Base-by-base conservation (phyloP, 2,113 vertebrate genomes). In the Petromus typicus region DNA sequence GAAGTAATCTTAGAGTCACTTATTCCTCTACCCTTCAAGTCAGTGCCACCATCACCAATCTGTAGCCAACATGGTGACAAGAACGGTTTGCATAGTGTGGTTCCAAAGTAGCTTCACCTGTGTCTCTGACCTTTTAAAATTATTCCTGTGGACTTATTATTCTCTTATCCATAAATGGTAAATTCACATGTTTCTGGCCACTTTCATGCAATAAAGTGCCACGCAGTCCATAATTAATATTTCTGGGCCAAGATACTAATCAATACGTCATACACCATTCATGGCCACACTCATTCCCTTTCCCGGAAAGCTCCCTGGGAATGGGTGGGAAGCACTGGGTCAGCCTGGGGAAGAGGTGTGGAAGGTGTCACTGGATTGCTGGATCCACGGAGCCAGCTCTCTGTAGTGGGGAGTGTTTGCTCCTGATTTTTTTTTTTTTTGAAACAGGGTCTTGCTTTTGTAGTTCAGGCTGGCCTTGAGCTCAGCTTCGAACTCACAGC, bases 131-230 rank as follows among this genome's bases (percentile, higher is more conserved):
- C 32, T 89, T 86, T 66, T 51, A 5, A 63, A 40, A 18, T 71
- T 63, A 83, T 93, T 85, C 69, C 63, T 82, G 75, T 93, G 81
- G n/a, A 76, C 17, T 88, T 78, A 11, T 71, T 88, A 5, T 83
- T 14, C 30, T 76, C 66, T 82, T 92, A 30, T 51, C 11, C 54
- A 25, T 23, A 71, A 45, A 79, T 48, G 5, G 79, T 64, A 84
- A n/a, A 71, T 88, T 57, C 43, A 12, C 37, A 4, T 59, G 12
- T 54, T 30, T 51, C 37, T 71, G n/a, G 43, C 1, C 43, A 87
- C 14, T 87, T 86, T 78, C 34, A 63, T 87, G 37, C n/a, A 83
- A 78, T 37, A 67, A 34, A 56, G 40, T 16, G 27, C 12, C 78
- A 57, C 16, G 8, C 20, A 37, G 66, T 73, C 67, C 84, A 80